Conservation (phyloP, 2,113 vertebrate genomes). For the Ancistrus triradiatus region DNA sequence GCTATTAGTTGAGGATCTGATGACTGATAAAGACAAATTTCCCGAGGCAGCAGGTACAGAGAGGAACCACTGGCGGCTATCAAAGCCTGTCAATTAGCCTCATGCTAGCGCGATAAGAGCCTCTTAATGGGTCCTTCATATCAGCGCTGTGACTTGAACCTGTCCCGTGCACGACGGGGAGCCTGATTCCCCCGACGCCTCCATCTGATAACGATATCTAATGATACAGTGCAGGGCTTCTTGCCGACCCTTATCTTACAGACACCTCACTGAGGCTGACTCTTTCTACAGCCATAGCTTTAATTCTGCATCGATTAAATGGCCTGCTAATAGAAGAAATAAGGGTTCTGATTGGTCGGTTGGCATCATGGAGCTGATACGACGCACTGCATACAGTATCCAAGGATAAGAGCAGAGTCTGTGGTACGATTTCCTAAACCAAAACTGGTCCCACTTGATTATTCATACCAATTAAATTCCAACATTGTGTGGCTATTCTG, state of each 20-base stretch:
- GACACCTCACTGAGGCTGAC: constrained; percentile 17
- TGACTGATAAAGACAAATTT: constrained; percentile 81
- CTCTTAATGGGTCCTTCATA: constrained; percentile 89
- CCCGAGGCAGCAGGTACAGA: constrained; percentile 66
- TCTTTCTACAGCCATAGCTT: too few relatives aligned
- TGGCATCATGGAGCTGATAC: too few relatives aligned
- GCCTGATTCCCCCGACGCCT: constrained; percentile 79
- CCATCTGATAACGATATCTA: constrained; percentile 86
- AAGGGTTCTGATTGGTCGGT: too few relatives aligned
- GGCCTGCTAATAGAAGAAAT: too few relatives aligned
- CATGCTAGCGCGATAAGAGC: constrained; percentile 84
- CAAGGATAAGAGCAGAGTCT: too few relatives aligned
- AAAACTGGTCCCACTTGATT: constrained; percentile 21
- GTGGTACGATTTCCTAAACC: neutral
- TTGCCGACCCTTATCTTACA: constrained; percentile 33
- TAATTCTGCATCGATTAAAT: too few relatives aligned
- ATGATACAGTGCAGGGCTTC: constrained; percentile 81
- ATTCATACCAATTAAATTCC: constrained; percentile 32
- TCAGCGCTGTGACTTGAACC: constrained; percentile 74
- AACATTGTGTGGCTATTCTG: constrained; percentile 17
- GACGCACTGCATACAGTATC: too few relatives aligned
- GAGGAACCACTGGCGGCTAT: constrained; percentile 73
- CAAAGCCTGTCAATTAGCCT: constrained; percentile 84
- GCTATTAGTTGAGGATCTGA: constrained; percentile 78
- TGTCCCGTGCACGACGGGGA: constrained; percentile 70